Evolutionary conservation across 1,140 invertebrate genomes (phyloP).

Genomic region (Theocolax elegans): DNA sequence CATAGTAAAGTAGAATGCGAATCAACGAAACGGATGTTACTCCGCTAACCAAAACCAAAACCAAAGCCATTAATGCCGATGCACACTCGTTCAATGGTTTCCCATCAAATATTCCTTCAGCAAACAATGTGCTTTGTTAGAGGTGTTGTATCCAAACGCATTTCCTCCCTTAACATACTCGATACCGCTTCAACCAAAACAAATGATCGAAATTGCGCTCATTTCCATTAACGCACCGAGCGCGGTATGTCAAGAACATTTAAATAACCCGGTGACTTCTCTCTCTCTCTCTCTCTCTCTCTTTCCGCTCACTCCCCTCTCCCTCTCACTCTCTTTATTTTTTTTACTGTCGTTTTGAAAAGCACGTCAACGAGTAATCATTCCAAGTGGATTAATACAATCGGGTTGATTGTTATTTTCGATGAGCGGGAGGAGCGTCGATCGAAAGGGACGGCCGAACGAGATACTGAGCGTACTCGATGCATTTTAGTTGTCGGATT

Average conservation of each 20-base stretch:
- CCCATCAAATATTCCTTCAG: background rate
- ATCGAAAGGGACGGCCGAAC: background rate
- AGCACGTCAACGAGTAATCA: background rate
- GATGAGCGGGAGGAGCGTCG: background rate
- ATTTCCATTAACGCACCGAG: slow-evolving; percentile 4
- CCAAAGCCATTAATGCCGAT: background rate
- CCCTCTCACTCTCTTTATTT: too few species aligned
- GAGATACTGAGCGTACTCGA: slow-evolving; percentile 3
- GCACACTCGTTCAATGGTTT: background rate
- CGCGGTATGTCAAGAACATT: background rate
- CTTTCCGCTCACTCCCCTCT: too few species aligned
- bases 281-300: too few species aligned
- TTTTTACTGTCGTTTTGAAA: too few species aligned
- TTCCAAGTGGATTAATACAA: slow-evolving; percentile 25
- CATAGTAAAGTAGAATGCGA: background rate
- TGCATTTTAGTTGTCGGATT: slow-evolving; percentile 1
- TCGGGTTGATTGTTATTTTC: slow-evolving; percentile 20
- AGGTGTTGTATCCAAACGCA: background rate
- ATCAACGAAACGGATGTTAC: background rate
- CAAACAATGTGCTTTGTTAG: slow-evolving; percentile 9
- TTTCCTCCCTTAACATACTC: slow-evolving; percentile 1
- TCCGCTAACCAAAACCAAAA: background rate
- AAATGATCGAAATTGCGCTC: slow-evolving; percentile 18
- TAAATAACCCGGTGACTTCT: too few species aligned
- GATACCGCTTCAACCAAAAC: background rate